Evolutionary conservation across 2,888 invertebrate species (phyloP).

Genomic region (Euplagia quadripunctaria): DNA sequence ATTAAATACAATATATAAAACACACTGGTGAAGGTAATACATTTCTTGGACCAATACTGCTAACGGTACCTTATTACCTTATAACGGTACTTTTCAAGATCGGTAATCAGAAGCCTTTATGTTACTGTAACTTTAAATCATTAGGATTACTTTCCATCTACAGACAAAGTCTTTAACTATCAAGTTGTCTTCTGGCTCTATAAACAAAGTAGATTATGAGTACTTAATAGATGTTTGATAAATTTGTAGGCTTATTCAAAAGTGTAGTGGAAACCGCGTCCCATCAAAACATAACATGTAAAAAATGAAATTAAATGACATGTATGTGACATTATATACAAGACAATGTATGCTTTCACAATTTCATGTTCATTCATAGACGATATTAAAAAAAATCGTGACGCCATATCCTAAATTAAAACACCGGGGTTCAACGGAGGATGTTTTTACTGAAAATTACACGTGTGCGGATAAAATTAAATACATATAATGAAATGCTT

Average conservation of each 20-base stretch:
- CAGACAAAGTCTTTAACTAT: not conserved
- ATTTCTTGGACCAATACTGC: no score
- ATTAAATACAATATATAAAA: no score
- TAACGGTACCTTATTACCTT: no score
- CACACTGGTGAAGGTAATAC: no score
- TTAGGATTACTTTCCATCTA: not conserved
- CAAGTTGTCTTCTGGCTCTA: no score
- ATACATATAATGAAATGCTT: conserved; percentile 18
- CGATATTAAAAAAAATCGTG: conserved; percentile 47
- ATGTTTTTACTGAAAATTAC: conserved; percentile 17
- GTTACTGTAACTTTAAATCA: no score
- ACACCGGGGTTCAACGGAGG: conserved; percentile 16
- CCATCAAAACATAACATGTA: no score
- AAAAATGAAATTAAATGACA: not conserved
- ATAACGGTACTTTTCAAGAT: not conserved
- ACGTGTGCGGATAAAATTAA: conserved; percentile 25
- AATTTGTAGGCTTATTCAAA: no score
- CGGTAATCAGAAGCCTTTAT: not conserved
- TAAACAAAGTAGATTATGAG: no score
- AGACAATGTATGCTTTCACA: conserved; percentile 32
- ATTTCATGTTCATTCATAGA: conserved; percentile 39
- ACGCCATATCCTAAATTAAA: conserved; percentile 50
- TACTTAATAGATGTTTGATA: no score
- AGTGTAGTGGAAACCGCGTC: no score
- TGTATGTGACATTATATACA: conserved; percentile 12